Base-by-base conservation (phyloP, 2,113 vertebrate genomes). In the Toxotes chatareus region DNA sequence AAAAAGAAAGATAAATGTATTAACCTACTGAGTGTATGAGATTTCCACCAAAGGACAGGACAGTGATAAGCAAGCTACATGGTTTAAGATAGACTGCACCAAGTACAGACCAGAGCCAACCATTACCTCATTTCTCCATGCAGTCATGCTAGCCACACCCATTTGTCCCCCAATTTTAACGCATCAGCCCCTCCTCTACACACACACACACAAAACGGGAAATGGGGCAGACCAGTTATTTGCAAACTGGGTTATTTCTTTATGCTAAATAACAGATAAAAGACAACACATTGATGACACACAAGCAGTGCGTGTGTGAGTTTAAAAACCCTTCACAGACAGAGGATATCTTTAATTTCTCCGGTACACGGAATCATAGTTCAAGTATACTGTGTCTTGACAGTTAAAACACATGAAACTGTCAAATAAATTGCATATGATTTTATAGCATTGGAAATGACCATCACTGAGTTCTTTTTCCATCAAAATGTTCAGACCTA, bases 111-210 rank as follows among this genome's bases (percentile, higher is more conserved):
- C 64, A 56, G 65, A 73, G 61, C 79, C 53, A 70, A 80, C 44
- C 3, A 59, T 86, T 83, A 85, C 80, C 85, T 79, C 23, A 87
- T 84, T 88, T 85, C 79, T 83, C 78, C 79, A 91, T 92, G 92
- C 88, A 63, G 66, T 93, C 89, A 93, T 76, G 59, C 1, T 32
- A 86, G 72, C 75, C 71, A 82, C 87, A 85, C 88, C 82, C 82
- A 80, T 60, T 36, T 9, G 77, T 80, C 59, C 83, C 83, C 85
- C 38, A 81, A 79, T 31, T 85, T 77, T 63, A 80, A 74, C 55
- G 55, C 31, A 13, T 13, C 46, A 56, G 44, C 65, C 57, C 61
- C 75, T 44, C 71, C 69, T 31, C 5, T 2, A 31, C 61, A 27
- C 55, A 66, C 51, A 62, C 59, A 42, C 34, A 62, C 57, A 36